Conservation (phyloP, 2,113 vertebrate genomes). For the Bos javanicus region DNA sequence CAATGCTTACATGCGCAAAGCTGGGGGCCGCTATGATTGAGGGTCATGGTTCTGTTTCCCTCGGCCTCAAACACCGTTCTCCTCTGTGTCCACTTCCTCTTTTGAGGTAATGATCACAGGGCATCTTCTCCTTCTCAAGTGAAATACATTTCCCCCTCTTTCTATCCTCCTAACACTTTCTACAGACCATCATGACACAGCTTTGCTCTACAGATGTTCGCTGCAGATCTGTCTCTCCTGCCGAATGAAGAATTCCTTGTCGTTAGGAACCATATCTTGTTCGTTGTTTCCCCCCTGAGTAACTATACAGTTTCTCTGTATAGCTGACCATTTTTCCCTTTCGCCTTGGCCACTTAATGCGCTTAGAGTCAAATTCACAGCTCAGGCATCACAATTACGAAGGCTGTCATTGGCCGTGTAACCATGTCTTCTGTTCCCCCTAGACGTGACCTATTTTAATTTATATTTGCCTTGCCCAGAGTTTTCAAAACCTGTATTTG, state of each 20-base stretch:
- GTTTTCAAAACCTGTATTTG: slow-evolving; percentile 16
- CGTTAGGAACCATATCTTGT: background rate
- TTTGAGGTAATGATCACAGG: background rate
- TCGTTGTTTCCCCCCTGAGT: background rate
- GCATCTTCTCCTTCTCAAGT: background rate
- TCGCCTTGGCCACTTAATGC: background rate
- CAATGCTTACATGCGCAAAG: background rate
- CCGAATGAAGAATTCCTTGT: background rate
- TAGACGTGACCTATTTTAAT: slow-evolving; percentile 31
- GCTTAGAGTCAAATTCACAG: background rate
- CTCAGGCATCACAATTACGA: background rate
- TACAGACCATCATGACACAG: background rate
- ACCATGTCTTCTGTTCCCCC: background rate
- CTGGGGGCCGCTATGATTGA: background rate
- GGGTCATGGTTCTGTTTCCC: no score
- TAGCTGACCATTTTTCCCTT: background rate
- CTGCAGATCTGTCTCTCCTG: background rate
- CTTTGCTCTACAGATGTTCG: background rate
- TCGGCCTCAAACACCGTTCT: background rate
- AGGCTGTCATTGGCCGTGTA: background rate
- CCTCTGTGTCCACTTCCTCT: background rate
- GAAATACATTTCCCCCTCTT: background rate
- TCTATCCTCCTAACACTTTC: background rate
- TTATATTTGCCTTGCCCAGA: background rate
- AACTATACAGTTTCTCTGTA: background rate